A percentile compares a stretch with the other conserved stretches of the same genome.
These are phyloP conservation scores for Chelonoidis abingdonii DNA, from an alignment of 2,113 vertebrate genomes.

Conservation along the genomic window DNA sequence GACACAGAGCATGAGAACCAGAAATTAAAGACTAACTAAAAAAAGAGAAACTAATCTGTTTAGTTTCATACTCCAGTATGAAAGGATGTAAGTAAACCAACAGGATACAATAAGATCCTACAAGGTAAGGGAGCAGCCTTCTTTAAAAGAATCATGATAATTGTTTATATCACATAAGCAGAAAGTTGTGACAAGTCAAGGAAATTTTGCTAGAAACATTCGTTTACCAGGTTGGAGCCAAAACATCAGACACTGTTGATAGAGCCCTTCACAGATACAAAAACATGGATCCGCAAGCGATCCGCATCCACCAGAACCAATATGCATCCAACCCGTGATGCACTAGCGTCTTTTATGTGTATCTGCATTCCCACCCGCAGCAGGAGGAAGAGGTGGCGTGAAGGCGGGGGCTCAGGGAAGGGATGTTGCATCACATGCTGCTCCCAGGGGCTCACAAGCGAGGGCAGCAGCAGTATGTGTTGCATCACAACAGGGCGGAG, in stretches of 20 bases:
- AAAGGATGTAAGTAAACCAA: background rate
- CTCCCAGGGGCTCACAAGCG: too few relatives aligned
- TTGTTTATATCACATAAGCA: background rate
- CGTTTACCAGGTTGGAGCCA: constrained; percentile 56
- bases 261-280: too few relatives aligned
- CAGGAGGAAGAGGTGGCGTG: too few relatives aligned
- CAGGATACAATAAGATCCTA: background rate
- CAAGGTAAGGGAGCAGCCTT: background rate
- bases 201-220: constrained; percentile 27
- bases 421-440: too few relatives aligned
- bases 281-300: too few relatives aligned
- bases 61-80: background rate
- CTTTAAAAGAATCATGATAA: background rate
- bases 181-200: constrained; percentile 21
- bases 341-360: too few relatives aligned
- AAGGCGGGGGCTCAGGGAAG: too few relatives aligned
- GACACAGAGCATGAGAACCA: background rate
- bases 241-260: constrained; percentile 54
- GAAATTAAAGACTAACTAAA: background rate
- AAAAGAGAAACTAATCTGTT: background rate
- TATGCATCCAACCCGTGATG: too few relatives aligned
- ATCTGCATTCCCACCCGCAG: too few relatives aligned
- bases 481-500: too few relatives aligned
- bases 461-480: too few relatives aligned
- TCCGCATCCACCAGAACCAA: too few relatives aligned